Percentiles rank a stretch among this genome's conserved stretches.
Conservation (phyloP, 1,140 invertebrate genomes). For the Drosophila nigrodunni region DNA sequence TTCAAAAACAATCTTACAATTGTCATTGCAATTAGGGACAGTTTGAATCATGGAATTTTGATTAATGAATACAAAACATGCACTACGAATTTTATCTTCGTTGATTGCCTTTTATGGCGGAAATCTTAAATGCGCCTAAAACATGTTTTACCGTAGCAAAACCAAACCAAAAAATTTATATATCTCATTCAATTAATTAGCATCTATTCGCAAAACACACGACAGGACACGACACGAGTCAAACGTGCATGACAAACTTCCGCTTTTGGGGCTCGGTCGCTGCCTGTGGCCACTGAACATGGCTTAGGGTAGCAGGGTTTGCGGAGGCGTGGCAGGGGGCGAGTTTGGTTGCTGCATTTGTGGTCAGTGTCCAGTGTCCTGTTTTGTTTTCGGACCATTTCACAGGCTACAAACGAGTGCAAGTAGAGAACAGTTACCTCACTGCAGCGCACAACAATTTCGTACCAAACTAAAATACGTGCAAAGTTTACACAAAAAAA, state of each 20-base stretch:
- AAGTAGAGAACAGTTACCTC: constrained; percentile 23
- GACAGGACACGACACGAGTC: constrained; percentile 24
- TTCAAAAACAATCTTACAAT: constrained; percentile 45
- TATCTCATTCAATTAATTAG: constrained; percentile 70
- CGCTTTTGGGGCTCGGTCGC: constrained; percentile 57
- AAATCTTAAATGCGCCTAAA: constrained; percentile 10
- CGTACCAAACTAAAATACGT: constrained; percentile 71
- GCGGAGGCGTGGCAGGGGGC: neutral
- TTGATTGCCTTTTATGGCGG: constrained; percentile 6
- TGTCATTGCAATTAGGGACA: constrained; percentile 58
- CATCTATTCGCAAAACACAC: constrained; percentile 51
- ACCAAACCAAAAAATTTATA: neutral
- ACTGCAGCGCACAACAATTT: constrained; percentile 62
- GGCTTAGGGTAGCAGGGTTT: constrained; percentile 18
- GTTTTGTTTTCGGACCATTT: constrained; percentile 77
- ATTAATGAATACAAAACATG: constrained; percentile 51
- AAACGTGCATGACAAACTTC: constrained; percentile 71
- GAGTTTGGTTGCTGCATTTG: constrained; percentile 52
- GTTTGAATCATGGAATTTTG: constrained; percentile 46
- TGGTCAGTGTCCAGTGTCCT: constrained; percentile 44
- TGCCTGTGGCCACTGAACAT: constrained; percentile 41
- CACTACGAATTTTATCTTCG: neutral
- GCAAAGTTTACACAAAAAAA: constrained; percentile 74
- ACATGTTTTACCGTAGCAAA: constrained; percentile 32
- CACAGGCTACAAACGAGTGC: constrained; percentile 45